Evolutionary conservation across 2,888 invertebrate species (phyloP).

Genomic region (Epinotia nisella): DNA sequence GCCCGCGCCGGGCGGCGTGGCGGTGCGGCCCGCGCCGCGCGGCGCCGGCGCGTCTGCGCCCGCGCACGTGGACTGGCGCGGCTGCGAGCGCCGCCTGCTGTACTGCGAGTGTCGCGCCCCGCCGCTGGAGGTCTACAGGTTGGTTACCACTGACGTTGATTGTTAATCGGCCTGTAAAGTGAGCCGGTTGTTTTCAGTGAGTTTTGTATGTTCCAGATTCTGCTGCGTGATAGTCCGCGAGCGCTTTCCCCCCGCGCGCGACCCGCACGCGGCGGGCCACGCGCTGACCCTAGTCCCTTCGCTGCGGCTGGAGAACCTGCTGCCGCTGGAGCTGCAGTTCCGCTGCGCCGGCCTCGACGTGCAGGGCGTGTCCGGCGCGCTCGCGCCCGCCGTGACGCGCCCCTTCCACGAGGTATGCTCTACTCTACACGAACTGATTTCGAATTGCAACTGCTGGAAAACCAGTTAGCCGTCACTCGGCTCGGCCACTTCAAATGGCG

Average conservation of each 20-base stretch:
- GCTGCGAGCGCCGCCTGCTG: slow-evolving; percentile 58
- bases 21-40: slow-evolving; percentile 87
- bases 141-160: no score
- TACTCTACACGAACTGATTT: no score
- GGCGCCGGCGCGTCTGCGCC: slow-evolving; percentile 60
- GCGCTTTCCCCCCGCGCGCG: slow-evolving; percentile 89
- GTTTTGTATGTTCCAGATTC: slow-evolving; percentile 81
- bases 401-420: slow-evolving; percentile 72
- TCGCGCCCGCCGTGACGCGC: slow-evolving; percentile 65
- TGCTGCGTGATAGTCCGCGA: slow-evolving; percentile 92
- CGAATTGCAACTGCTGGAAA: no score
- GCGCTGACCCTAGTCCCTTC: slow-evolving; percentile 93
- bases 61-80: slow-evolving; percentile 67
- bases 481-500: no score
- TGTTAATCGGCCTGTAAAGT: no score
- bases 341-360: slow-evolving; percentile 63
- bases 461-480: no score
- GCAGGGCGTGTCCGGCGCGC: slow-evolving; percentile 54
- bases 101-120: slow-evolving; percentile 71
- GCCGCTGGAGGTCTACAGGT: slow-evolving; percentile 70
- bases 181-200: no score
- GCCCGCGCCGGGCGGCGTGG: slow-evolving; percentile 89
- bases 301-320: slow-evolving; percentile 92
- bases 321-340: slow-evolving; percentile 92
- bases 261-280: slow-evolving; percentile 91